Conservation (phyloP, 2,113 vertebrate genomes). For the Penelope pileata region DNA sequence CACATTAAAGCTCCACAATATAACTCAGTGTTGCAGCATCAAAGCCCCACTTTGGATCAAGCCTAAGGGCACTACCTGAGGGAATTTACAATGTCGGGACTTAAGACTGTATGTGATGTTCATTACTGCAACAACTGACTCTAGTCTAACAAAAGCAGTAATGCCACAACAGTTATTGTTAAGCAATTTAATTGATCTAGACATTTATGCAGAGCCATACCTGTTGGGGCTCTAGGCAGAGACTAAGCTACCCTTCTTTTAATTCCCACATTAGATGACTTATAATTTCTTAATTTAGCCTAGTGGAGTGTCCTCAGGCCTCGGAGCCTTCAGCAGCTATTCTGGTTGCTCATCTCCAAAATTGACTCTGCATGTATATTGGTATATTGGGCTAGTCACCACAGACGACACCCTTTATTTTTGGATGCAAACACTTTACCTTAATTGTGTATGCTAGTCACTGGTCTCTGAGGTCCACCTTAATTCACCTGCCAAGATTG, state of each 20-base stretch:
- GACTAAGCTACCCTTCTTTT: conserved; percentile 16
- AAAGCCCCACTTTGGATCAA: conserved; percentile 47
- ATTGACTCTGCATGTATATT: conserved; percentile 60
- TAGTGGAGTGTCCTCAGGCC: conserved; percentile 24
- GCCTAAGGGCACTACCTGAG: conserved; percentile 33
- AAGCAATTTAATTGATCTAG: conserved; percentile 62
- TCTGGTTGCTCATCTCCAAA: conserved; percentile 48
- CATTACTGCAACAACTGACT: conserved; percentile 55
- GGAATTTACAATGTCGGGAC: conserved; percentile 63
- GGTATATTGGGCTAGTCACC: conserved; percentile 59
- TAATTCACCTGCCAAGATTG: conserved; percentile 26
- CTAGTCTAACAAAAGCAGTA: conserved; percentile 36
- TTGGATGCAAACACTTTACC: conserved; percentile 22
- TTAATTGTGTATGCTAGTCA: conserved; percentile 18
- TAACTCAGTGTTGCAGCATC: conserved; percentile 60
- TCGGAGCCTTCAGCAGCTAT: conserved; percentile 24
- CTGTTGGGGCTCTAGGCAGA: conserved; percentile 25
- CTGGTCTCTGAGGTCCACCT: conserved; percentile 58
- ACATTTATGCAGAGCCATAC: conserved; percentile 48
- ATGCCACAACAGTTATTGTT: conserved; percentile 58
- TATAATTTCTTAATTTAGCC: conserved; percentile 62
- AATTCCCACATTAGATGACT: conserved; percentile 63
- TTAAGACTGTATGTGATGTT: conserved; percentile 25
- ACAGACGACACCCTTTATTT: conserved; percentile 54
- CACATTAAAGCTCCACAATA: conserved; percentile 63